Evolutionary conservation across 2,888 invertebrate species (phyloP).

Genomic region (Autographa gamma): DNA sequence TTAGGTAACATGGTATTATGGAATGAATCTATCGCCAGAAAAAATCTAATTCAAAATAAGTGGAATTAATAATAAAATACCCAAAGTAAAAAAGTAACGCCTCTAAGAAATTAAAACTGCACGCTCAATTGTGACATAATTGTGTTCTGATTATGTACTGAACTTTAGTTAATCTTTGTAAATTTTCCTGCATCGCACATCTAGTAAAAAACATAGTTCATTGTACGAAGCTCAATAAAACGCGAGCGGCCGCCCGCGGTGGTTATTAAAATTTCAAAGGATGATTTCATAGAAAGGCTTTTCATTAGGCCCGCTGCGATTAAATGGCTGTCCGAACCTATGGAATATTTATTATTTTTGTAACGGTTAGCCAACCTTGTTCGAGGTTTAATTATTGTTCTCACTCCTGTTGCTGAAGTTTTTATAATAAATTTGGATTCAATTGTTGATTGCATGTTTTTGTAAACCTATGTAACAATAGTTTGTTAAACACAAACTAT

Average conservation of each 20-base stretch:
- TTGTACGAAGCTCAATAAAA: constrained; percentile 26
- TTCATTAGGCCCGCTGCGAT: constrained; percentile 59
- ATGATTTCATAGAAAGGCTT: constrained; percentile 63
- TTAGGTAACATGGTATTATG: too few species aligned
- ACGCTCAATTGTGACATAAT: too few species aligned
- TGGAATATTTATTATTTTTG: constrained; percentile 49
- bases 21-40: too few species aligned
- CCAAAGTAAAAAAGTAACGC: too few species aligned
- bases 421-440: not conserved
- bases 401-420: not conserved
- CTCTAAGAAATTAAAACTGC: too few species aligned
- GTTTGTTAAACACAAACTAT: too few species aligned
- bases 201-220: not conserved
- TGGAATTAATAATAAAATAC: too few species aligned
- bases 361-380: constrained; percentile 19
- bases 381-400: constrained; percentile 5
- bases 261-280: constrained; percentile 64
- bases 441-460: not conserved
- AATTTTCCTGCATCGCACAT: not conserved
- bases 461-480: not conserved
- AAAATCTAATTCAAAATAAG: too few species aligned
- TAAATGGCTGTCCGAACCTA: constrained; percentile 44
- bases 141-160: too few species aligned
- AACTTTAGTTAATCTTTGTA: too few species aligned
- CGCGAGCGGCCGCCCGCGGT: constrained; percentile 17